Evolutionary conservation across 2,113 vertebrate species (phyloP).

Genomic region (Lanius ludovicianus): DNA sequence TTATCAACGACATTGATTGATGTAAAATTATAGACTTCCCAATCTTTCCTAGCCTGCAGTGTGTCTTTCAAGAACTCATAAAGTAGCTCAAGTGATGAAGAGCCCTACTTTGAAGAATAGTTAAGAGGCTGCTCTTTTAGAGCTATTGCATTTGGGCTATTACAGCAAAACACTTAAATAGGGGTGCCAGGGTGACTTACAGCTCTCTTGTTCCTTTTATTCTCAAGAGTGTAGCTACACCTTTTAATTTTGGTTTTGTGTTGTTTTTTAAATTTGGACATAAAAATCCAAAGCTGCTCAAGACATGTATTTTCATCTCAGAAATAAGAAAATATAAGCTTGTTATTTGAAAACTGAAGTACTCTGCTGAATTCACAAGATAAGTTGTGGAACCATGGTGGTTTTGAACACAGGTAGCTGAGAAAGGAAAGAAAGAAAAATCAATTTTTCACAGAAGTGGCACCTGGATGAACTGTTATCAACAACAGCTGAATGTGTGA

Average conservation of each 20-base stretch:
- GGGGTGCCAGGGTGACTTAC: neutral
- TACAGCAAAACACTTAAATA: conserved; percentile 36
- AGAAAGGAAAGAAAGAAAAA: neutral
- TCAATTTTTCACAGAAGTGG: neutral
- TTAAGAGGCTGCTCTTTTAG: conserved; percentile 23
- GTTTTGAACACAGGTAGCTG: neutral
- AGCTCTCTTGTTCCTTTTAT: neutral
- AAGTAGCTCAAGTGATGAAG: conserved; percentile 27
- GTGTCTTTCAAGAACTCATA: conserved; percentile 49
- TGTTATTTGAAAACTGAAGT: neutral
- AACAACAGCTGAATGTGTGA: neutral
- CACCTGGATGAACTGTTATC: neutral
- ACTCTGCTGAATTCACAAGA: neutral
- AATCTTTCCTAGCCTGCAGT: conserved; percentile 22
- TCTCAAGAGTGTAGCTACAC: neutral
- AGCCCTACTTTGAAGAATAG: neutral
- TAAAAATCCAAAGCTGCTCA: neutral
- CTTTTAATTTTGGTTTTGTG: neutral
- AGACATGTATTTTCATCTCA: neutral
- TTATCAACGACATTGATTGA: conserved; percentile 34
- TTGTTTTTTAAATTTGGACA: neutral
- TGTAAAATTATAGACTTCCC: conserved; percentile 52
- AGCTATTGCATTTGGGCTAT: conserved; percentile 6
- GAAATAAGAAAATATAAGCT: neutral
- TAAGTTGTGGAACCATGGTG: neutral